Evolutionary conservation across 2,797 vertebrate genomes (phyloP), one percentile per base, ranked within the genome.

Genomic region (Crenichthys baileyi): DNA sequence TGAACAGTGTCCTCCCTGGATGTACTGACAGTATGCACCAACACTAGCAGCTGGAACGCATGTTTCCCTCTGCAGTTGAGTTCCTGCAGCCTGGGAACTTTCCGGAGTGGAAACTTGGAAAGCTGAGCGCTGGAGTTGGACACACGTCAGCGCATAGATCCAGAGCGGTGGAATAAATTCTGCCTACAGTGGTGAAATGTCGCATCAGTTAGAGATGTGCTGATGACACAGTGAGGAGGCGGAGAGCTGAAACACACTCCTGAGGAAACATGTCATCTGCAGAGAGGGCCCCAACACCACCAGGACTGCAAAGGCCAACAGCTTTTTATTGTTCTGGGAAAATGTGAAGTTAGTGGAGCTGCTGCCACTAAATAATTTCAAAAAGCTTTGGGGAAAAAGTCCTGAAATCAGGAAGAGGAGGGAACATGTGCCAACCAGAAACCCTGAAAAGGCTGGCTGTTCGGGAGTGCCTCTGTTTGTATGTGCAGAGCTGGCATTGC

Each of bases 401-500:
- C 77, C 53, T 78, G 16, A n/a, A 76, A 82, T 78, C 29, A 80
- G 81, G 80, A 71, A 26, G 74, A 73, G 67, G 51, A 78, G 77
- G 65, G 55, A 68, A 78, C 5, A 48, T 70, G 51, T 77, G 78
- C 61, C 75, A 82, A 41, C 79, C 88, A 87, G 91, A 93, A 93
- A 88, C 70, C 90, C 90, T 92, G 90, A 87, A 86, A 92, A 89
- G 89, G 82, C 24, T 75, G 78, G 68, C 31, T 91, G 85, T 83
- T 86, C 89, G 87, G 79, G 87, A 82, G 67, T 76, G 70, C 81
- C 56, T 76, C 68, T 76, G 79, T 76, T 80, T 87, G 82, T 85
- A 81, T 84, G 6, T 85, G 78, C 76, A 79, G 88, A 87, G 90
- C 91, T 93, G 92, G 93, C 91, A 87, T 82, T 84, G 89, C 93